Conservation (phyloP, 2,888 invertebrate genomes). For the Tuta absoluta region DNA sequence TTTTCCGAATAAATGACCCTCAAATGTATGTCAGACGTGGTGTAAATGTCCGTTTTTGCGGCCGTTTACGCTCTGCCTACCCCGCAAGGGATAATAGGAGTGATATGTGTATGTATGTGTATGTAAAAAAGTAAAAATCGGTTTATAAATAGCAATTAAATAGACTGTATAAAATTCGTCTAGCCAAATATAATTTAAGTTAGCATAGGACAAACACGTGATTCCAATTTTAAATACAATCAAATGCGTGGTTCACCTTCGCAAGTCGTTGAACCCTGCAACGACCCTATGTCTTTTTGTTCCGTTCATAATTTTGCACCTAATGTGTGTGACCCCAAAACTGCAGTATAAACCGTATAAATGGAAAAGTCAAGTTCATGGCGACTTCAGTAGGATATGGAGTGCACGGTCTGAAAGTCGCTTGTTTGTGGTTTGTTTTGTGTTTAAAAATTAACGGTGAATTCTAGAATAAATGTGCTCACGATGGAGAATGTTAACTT, state of each 20-base stretch:
- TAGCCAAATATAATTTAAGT: neutral
- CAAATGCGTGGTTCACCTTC: neutral
- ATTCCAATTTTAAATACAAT: neutral
- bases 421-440: neutral
- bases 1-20: too few relatives aligned
- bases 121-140: too few relatives aligned
- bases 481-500: constrained; percentile 51
- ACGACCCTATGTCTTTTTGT: constrained; percentile 45
- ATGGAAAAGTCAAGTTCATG: constrained; percentile 65
- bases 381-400: constrained; percentile 45
- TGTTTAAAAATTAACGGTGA: neutral
- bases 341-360: constrained; percentile 58
- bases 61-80: too few relatives aligned
- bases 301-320: constrained; percentile 26
- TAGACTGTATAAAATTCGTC: too few relatives aligned
- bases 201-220: neutral
- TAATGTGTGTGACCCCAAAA: constrained; percentile 42
- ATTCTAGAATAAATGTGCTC: neutral
- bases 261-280: neutral
- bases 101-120: too few relatives aligned
- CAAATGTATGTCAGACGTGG: too few relatives aligned
- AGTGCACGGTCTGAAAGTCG: neutral
- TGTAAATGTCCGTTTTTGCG: too few relatives aligned
- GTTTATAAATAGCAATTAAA: too few relatives aligned
- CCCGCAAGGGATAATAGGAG: too few relatives aligned